Conservation (phyloP, 2,797 vertebrate genomes). For the Pseudotriccus pelzelni region DNA sequence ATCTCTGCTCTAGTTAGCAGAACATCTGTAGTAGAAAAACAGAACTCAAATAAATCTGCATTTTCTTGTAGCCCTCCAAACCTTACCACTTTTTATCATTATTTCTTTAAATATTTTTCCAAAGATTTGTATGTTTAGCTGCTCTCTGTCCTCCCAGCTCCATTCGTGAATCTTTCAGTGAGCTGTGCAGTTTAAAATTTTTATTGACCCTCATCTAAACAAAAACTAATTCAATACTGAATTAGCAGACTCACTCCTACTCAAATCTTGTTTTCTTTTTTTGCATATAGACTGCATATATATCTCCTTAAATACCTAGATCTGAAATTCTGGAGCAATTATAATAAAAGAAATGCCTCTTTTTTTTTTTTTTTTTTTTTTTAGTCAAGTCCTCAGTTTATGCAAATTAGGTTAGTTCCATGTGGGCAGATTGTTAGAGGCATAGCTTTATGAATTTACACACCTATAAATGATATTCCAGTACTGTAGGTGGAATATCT, state of each 20-base stretch:
- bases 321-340: not conserved
- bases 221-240: not conserved
- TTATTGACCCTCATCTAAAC: not conserved
- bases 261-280: not conserved
- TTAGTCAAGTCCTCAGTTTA: not conserved
- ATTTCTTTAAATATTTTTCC: slow-evolving; percentile 47
- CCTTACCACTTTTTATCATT: not conserved
- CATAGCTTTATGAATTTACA: slow-evolving; percentile 44
- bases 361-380: not conserved
- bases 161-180: not conserved
- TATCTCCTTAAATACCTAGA: not conserved
- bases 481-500: slow-evolving; percentile 55
- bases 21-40: slow-evolving; percentile 57
- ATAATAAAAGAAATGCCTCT: not conserved
- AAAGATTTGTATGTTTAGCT: not conserved
- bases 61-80: slow-evolving; percentile 9
- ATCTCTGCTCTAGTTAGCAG: slow-evolving; percentile 48
- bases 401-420: slow-evolving; percentile 17
- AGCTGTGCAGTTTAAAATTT: not conserved
- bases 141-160: not conserved
- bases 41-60: slow-evolving; percentile 34
- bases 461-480: slow-evolving; percentile 60
- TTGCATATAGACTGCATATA: not conserved
- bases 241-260: not conserved
- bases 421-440: slow-evolving; percentile 30